phyloP scores from a whole-genome alignment of 2,888 invertebrate genomes.

The Lottia scabra region DNA sequence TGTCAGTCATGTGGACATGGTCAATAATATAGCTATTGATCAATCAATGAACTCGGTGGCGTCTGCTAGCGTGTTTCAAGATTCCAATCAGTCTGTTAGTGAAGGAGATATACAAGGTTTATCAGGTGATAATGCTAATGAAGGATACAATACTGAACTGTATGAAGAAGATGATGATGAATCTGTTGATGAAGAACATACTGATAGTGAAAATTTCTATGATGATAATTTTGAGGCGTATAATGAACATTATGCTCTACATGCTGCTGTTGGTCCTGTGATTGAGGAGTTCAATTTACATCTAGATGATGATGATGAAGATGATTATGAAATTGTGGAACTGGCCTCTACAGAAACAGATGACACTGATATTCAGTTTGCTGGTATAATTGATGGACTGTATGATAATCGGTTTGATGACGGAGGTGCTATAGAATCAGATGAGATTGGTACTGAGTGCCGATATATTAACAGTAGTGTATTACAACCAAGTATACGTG shows the following conservation, averaged over 20 bases:
- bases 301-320: constrained; percentile 48
- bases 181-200: constrained; percentile 50
- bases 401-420: neutral
- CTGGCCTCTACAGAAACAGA: constrained; percentile 43
- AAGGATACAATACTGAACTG: constrained; percentile 43
- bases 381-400: neutral
- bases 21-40: neutral
- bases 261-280: constrained; percentile 47
- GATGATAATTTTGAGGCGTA: constrained; percentile 63
- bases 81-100: neutral
- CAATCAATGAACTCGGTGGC: neutral
- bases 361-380: constrained; percentile 37
- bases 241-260: constrained; percentile 59
- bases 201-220: constrained; percentile 59
- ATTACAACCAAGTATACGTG: neutral
- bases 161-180: constrained; percentile 40
- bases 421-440: neutral
- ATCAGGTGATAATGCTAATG: constrained; percentile 16
- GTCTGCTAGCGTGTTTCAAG: neutral
- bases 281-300: constrained; percentile 55
- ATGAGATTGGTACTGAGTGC: neutral
- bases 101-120: neutral
- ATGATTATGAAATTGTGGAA: constrained; percentile 55
- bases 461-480: constrained; percentile 1
- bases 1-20: constrained; percentile 40